Conservation (phyloP, 2,113 vertebrate species). For the Damaliscus lunatus region DNA sequence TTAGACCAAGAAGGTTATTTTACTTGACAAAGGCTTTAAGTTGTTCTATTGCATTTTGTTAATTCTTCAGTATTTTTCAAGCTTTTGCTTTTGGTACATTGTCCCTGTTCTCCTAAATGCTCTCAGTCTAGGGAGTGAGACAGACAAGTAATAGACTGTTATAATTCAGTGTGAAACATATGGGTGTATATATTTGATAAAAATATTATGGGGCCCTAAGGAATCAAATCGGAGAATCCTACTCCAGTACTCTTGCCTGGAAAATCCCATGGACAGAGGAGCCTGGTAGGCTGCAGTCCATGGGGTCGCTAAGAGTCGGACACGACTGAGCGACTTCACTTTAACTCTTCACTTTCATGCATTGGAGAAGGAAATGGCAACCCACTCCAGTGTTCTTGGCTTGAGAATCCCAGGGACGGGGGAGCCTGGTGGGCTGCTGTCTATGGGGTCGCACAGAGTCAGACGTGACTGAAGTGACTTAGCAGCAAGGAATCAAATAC, state of each 20-base stretch:
- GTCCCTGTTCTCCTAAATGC: neutral
- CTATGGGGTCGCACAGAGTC: too few species aligned
- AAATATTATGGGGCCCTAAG: neutral
- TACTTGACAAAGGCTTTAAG: neutral
- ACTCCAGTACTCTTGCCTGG: too few species aligned
- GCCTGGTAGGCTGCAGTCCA: too few species aligned
- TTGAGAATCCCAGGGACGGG: too few species aligned
- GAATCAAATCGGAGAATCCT: neutral
- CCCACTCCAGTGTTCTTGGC: too few species aligned
- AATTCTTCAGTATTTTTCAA: neutral
- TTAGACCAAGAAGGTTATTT: neutral
- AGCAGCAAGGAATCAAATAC: neutral
- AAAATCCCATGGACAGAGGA: too few species aligned
- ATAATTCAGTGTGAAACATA: neutral
- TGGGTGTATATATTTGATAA: neutral
- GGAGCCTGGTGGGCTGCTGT: too few species aligned
- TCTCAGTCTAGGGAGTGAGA: neutral
- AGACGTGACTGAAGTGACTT: too few species aligned
- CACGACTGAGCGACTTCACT: too few species aligned
- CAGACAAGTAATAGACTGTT: neutral
- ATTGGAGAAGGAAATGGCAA: too few species aligned
- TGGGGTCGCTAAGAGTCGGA: too few species aligned
- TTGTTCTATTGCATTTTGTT: conserved; percentile 13
- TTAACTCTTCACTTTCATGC: too few species aligned
- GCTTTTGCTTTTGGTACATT: neutral